Base-by-base conservation (phyloP, 2,113 vertebrate species). In the Nipponia nippon region DNA sequence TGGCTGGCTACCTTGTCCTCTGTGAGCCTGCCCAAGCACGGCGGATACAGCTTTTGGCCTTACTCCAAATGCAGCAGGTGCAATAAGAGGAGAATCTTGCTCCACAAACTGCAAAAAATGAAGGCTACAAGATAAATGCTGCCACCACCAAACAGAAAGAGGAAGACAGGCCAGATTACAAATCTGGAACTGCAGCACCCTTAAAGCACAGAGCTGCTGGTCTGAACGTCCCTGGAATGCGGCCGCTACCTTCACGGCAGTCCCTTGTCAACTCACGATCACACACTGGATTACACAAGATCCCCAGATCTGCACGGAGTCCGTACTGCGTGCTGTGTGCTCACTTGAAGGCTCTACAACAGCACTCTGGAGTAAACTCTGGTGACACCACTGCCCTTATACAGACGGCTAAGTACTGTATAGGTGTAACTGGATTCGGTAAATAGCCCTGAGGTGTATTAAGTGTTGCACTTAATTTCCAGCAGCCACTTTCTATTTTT, bases 391-490 rank as follows among this genome's bases (percentile, higher is more conserved):
- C 72, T 42, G 89, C 89, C 76, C 58, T 73, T 49, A 32, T 7
- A 32, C 49, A 87, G 80, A 52, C 47, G 83, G 83, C 80, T 75
- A 21, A 2, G 4, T 76, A 59, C 44, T 62, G 66, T 9, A 38
- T 4, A 59, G 76, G 67, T 81, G 61, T 56, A 58, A 75, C 55
- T 16, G 38, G 62, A 79, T 95, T 93, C 32, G 1, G 94, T 83
- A 72, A 88, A 93, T 87, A 88, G 96, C 83, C 92, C 97, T 72
- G 96, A 95, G 95, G 94, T 91, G 94, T 36, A 81, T 59, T 63
- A 89, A 84, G 20, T 47, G 90, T 89, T 78, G 79, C 56, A n/a
- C 80, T 89, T 96, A 42, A 34, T 81, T 83, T 89, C 85, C 49
- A 94, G 76, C 83, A 92, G 85, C 76, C 63, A 46, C 77, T 77